A percentile compares a stretch with the other conserved stretches of the same genome.
phyloP scores from a whole-genome alignment of 1,140 invertebrate genomes.

The Eupristina koningsbergeri region DNA sequence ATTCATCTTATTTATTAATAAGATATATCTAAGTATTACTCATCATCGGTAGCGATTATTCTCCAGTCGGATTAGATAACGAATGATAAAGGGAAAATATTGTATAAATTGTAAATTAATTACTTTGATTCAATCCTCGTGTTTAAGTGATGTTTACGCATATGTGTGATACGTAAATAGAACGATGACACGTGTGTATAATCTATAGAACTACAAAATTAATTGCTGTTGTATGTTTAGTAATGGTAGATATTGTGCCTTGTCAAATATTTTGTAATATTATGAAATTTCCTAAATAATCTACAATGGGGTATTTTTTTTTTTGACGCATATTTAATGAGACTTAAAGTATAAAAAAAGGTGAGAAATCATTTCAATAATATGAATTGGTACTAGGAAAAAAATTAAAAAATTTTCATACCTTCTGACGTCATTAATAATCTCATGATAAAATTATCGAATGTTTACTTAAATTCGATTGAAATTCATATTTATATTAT shows the following conservation, averaged over 20 bases:
- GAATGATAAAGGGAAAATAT: background rate
- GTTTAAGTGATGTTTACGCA: too few species aligned
- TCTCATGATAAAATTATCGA: background rate
- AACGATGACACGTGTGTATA: background rate
- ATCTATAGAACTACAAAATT: background rate
- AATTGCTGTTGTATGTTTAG: background rate
- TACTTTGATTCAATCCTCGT: background rate
- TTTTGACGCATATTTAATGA: background rate
- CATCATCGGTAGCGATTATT: background rate
- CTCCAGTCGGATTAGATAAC: background rate
- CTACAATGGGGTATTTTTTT: background rate
- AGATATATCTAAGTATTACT: too few species aligned
- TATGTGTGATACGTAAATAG: background rate
- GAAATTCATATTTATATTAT: background rate
- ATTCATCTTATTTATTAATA: too few species aligned
- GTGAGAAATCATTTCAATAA: too few species aligned
- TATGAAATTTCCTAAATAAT: background rate
- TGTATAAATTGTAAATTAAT: slow-evolving; percentile 6
- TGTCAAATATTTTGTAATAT: slow-evolving; percentile 1
- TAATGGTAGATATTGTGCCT: background rate
- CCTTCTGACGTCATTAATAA: background rate
- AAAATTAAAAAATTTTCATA: background rate
- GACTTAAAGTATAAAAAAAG: background rate
- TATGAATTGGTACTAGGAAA: too few species aligned
- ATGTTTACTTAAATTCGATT: background rate